These are phyloP conservation scores for Chaetogeoica ovagalla DNA, from an alignment of 2,888 invertebrate species.

Conservation along the genomic window DNA sequence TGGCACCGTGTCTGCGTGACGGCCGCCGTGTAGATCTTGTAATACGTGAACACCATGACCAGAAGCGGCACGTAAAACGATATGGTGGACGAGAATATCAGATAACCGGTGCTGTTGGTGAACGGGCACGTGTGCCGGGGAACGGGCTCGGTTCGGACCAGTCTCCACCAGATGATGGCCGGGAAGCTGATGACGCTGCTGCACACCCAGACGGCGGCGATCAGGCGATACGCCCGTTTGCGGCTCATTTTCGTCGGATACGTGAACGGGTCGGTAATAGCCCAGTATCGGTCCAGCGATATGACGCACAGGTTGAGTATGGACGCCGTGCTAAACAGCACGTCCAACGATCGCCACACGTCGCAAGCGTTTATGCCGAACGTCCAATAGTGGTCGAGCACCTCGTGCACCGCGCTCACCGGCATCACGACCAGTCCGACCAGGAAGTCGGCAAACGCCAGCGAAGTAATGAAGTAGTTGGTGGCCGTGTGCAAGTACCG, in stretches of 20 bases:
- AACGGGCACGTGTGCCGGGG: conserved; percentile 89
- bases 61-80: conserved; percentile 96
- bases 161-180: conserved; percentile 95
- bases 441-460: conserved; percentile 94
- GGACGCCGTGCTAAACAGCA: conserved; percentile 94
- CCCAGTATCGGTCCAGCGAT: conserved; percentile 95
- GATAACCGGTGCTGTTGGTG: conserved; percentile 93
- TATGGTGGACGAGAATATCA: conserved; percentile 95
- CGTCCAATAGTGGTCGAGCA: conserved; percentile 88
- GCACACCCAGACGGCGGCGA: conserved; percentile 94
- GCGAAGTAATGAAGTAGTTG: conserved; percentile 94
- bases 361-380: conserved; percentile 97
- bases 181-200: conserved; percentile 97
- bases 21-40: conserved; percentile 91
- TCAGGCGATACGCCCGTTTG: conserved; percentile 80
- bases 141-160: conserved; percentile 73
- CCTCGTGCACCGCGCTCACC: conserved; percentile 88
- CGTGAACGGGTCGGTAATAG: conserved; percentile 96
- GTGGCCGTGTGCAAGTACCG: conserved; percentile 94
- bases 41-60: conserved; percentile 98
- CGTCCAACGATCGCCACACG: conserved; percentile 95
- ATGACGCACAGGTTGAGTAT: conserved; percentile 97
- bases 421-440: conserved; percentile 98
- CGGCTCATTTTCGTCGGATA: conserved; percentile 95
- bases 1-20: conserved; percentile 88